Base-by-base conservation (phyloP, 2,888 invertebrate genomes). In the Drosophila fungiperda region DNA sequence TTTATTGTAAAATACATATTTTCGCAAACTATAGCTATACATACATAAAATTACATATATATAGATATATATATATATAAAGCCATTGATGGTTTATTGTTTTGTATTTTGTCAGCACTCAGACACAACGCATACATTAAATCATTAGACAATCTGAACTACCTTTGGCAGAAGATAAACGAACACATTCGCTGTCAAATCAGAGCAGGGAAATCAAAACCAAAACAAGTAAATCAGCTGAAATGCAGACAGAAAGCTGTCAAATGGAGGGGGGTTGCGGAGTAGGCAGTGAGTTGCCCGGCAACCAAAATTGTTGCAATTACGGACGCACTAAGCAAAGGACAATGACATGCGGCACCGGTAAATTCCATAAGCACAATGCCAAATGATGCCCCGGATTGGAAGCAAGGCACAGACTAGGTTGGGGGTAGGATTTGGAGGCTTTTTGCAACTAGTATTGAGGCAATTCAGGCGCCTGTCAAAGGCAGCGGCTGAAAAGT, bases 281-380 rank as follows among this genome's bases (percentile, higher is more conserved):
- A 26, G 6, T 9, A n/a, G 12, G 45, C 52, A 50, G 54, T 42
- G 52, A 65, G 62, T 68, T 68, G 42, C 57, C 40, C n/a, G 57
- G 57, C 57, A 57, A 3, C 62, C 65, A 73, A 83, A 87, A 87
- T 78, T 78, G 90, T 90, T 90, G 89, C 87, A 90, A 90, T 89
- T 90, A 87, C 85, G 69, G 71, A 33, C 55, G 74, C 65, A 55
- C 68, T 77, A 75, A 73, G 73, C 80, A 76, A 58, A 35, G 71
- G 52, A 78, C 80, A 76, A 68, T 75, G 78, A 38, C 55, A 59
- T 63, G 62, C 64, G 62, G 33, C 54, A 58, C 67, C 48, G 59
- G 78, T 55, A 69, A 89, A 90, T 90, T 89, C 90, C 90, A 86
- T 86, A 86, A 87, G 84, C 73, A 80, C 84, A 88, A 83, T 83